phyloP scores from a whole-genome alignment of 2,888 invertebrate genomes.

The Sminthurides aquaticus region DNA sequence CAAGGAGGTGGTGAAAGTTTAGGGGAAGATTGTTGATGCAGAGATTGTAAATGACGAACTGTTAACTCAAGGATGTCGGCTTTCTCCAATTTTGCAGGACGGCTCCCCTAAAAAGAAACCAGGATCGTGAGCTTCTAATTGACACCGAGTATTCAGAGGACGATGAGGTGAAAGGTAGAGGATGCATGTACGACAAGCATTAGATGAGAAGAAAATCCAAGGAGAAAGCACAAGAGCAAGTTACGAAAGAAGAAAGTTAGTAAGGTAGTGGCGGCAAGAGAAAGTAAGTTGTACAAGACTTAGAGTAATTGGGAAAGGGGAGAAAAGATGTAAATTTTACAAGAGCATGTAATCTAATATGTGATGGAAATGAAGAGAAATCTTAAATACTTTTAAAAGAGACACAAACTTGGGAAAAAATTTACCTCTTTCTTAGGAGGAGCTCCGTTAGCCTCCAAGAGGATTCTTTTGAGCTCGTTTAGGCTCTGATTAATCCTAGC shows the following conservation, averaged over 20 bases:
- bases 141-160: too few species aligned
- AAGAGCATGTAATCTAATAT: background rate
- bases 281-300: too few species aligned
- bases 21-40: slow-evolving; percentile 45
- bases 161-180: too few species aligned
- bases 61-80: slow-evolving; percentile 61
- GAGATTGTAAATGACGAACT: slow-evolving; percentile 53
- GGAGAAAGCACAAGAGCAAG: too few species aligned
- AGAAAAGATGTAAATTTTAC: background rate
- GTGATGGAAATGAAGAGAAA: background rate
- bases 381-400: too few species aligned
- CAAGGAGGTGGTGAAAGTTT: background rate
- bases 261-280: background rate
- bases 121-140: too few species aligned
- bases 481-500: slow-evolving; percentile 54
- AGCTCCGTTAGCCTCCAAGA: slow-evolving; percentile 47
- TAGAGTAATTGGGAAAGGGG: too few species aligned
- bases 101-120: slow-evolving; percentile 24
- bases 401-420: background rate
- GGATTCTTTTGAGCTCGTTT: slow-evolving; percentile 51
- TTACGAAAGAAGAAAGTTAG: background rate
- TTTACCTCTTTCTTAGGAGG: slow-evolving; percentile 43
- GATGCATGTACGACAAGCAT: too few species aligned
- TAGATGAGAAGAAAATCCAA: too few species aligned
- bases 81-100: slow-evolving; percentile 58